Conservation (phyloP, 2,888 invertebrate genomes). For the Herminia tarsipennalis region DNA sequence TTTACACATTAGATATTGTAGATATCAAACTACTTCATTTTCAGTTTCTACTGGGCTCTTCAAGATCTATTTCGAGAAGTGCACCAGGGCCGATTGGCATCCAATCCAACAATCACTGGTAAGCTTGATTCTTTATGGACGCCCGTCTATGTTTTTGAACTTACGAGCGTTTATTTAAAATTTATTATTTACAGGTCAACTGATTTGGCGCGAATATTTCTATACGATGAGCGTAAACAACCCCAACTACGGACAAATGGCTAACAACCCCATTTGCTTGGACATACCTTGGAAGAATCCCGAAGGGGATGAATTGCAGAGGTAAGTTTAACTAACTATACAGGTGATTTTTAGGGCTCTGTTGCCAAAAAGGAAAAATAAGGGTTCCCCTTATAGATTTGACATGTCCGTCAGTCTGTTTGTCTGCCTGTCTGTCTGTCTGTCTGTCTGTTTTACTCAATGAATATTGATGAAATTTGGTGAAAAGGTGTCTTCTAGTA, state of each 20-base stretch:
- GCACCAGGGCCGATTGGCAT: constrained; percentile 70
- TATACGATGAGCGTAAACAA: constrained; percentile 92
- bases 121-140: too few relatives aligned
- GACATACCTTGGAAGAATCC: constrained; percentile 88
- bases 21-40: too few relatives aligned
- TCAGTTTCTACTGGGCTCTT: constrained; percentile 89
- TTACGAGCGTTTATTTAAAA: not conserved
- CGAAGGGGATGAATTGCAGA: constrained; percentile 78
- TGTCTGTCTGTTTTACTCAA: too few relatives aligned
- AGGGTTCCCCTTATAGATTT: too few relatives aligned
- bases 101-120: constrained; percentile 76
- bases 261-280: constrained; percentile 89
- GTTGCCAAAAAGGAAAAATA: too few relatives aligned
- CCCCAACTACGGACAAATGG: constrained; percentile 88
- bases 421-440: too few relatives aligned
- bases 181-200: constrained; percentile 81
- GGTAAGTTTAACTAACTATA: constrained; percentile 47
- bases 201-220: constrained; percentile 92
- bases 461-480: too few relatives aligned
- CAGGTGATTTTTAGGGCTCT: not conserved
- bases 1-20: too few relatives aligned
- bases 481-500: too few relatives aligned
- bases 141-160: too few relatives aligned
- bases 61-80: constrained; percentile 88
- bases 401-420: too few relatives aligned